A percentile compares a stretch with the other conserved stretches of the same genome.
Evolutionary conservation across 2,797 vertebrate genomes (phyloP).

Genomic region (Enteromius argenteus): DNA sequence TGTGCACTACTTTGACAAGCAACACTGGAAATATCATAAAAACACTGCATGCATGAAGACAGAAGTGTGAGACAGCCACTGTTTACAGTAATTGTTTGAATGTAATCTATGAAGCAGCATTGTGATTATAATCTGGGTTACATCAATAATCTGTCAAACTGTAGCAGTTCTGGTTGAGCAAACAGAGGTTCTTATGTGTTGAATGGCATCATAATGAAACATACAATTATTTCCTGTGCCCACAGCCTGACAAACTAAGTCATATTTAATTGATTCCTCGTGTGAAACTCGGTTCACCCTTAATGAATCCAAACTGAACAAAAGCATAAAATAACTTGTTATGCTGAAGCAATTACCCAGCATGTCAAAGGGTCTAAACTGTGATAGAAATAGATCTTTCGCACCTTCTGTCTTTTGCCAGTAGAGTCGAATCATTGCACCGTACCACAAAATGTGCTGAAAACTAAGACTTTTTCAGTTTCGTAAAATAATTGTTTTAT

Average conservation of each 20-base stretch:
- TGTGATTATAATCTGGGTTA: constrained; percentile 33
- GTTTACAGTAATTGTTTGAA: constrained; percentile 68
- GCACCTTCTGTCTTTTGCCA: constrained; percentile 71
- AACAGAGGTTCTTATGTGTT: constrained; percentile 12
- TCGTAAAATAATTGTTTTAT: constrained; percentile 37
- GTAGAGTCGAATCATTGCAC: constrained; percentile 68
- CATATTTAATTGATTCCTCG: constrained; percentile 87
- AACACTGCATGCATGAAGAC: constrained; percentile 65
- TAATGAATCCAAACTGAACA: constrained; percentile 79
- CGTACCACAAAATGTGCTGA: constrained; percentile 60
- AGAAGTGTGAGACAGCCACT: constrained; percentile 67
- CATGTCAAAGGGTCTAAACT: constrained; percentile 72
- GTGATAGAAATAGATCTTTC: constrained; percentile 73
- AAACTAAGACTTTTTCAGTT: constrained; percentile 35
- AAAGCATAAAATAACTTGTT: constrained; percentile 80
- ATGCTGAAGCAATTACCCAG: constrained; percentile 77
- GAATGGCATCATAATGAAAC: constrained; percentile 31
- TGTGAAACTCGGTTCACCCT: constrained; percentile 78
- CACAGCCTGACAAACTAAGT: constrained; percentile 81
- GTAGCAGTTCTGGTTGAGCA: constrained; percentile 8
- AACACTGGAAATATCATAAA: constrained; percentile 70
- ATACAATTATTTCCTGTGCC: constrained; percentile 64
- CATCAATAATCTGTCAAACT: constrained; percentile 19
- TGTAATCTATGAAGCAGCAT: constrained; percentile 55
- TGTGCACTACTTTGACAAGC: constrained; percentile 68